Conservation (phyloP, 2,888 invertebrate species). For the Ceraclea dissimilis region DNA sequence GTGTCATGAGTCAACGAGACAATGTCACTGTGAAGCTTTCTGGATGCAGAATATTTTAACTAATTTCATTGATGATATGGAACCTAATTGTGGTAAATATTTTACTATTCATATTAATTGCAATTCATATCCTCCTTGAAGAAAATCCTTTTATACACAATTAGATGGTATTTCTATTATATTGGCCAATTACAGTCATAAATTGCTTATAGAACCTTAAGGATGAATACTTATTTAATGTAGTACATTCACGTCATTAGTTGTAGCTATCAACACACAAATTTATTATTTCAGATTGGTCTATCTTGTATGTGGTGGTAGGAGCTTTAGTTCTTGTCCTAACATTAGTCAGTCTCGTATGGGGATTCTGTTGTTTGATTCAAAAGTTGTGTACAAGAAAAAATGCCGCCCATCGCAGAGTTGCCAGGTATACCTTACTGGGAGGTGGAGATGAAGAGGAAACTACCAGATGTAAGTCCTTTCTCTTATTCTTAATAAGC, state of each 20-base stretch:
- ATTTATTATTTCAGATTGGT: slow-evolving; percentile 74
- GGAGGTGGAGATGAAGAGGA: slow-evolving; percentile 64
- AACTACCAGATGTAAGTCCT: slow-evolving; percentile 48
- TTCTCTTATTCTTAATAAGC: background rate
- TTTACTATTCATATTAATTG: too few relatives aligned
- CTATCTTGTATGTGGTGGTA: slow-evolving; percentile 84
- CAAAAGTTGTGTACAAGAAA: slow-evolving; percentile 42
- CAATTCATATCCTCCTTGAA: too few relatives aligned
- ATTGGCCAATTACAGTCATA: background rate
- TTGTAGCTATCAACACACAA: too few relatives aligned
- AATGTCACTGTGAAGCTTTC: slow-evolving; percentile 88
- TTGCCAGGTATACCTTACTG: slow-evolving; percentile 62
- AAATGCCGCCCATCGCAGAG: slow-evolving; percentile 44
- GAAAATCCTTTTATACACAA: background rate
- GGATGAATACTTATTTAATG: too few relatives aligned
- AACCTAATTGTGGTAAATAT: slow-evolving; percentile 70
- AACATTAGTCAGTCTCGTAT: slow-evolving; percentile 52
- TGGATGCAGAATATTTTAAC: slow-evolving; percentile 87
- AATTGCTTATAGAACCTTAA: too few relatives aligned
- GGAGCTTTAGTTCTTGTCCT: slow-evolving; percentile 56
- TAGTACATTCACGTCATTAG: too few relatives aligned
- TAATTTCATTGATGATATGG: slow-evolving; percentile 56
- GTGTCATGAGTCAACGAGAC: slow-evolving; percentile 75
- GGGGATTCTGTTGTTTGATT: slow-evolving; percentile 58
- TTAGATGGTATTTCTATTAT: background rate